Base-by-base conservation (phyloP, 2,888 invertebrate species). In the Andrena trimmerana region DNA sequence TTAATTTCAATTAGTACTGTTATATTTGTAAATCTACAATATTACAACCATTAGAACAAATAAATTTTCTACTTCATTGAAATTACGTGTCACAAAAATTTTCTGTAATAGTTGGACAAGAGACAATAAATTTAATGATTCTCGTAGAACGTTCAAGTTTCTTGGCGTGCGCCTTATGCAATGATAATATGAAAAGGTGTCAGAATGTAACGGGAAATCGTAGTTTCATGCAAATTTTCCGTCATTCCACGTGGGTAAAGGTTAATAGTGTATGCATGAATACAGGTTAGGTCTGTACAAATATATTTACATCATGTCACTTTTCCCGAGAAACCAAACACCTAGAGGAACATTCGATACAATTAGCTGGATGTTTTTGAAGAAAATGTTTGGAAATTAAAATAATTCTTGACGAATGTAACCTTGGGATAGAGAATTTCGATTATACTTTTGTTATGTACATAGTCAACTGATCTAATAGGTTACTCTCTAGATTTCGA, bases 251-350 rank as follows among this genome's bases (percentile, higher is more conserved):
- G 69, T 66, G 69, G 24, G 33, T 33, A 59, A 48, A 66, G 70
- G 54, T 67, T 48, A 67, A 69, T 8, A 52, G 33, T 29, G 16
- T 57, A 8, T 31, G 42, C 54, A 50, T 31, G 54, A 42, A 67
- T 54, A 27, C 31, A 82, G 69, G 77, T 83, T 83, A 42, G 36
- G 36, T 10, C 13, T 42, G 42, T 42, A 42, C 42, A 27, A 27
- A 13, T 42, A 42, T 13, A 42, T 42, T 42, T 13, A 4, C 13
- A 83, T 62, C 50, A 83, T 83, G 83, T 67, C 69, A 77, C 33
- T 36, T 70, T 73, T 31, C 6, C 69, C 36, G 31, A 70, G 36
- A 67, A 77, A 62, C 27, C 63, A 57, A 48, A 1, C 59, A 48
- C 52, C 27, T 48, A 50, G 24, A 16, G 20, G 42, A 65, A 59